Conservation (phyloP, 2,888 invertebrate genomes). For the Antheraea yamamai region DNA sequence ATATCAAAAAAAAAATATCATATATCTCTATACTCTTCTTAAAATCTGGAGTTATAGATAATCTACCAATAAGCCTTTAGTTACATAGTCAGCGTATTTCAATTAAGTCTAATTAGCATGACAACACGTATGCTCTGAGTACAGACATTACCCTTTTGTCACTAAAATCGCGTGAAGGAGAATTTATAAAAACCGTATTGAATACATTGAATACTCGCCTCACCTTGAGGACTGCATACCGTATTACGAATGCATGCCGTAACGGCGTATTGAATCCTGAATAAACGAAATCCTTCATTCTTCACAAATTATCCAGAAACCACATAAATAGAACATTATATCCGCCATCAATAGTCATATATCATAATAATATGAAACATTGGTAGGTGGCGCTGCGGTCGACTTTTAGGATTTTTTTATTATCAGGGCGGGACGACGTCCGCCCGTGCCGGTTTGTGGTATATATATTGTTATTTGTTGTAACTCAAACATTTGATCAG, state of each 20-base stretch:
- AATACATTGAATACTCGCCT: background rate
- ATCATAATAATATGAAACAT: background rate
- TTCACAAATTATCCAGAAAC: background rate
- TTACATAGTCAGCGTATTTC: background rate
- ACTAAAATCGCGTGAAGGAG: constrained; percentile 1
- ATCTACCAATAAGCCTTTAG: background rate
- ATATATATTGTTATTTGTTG: too few species aligned
- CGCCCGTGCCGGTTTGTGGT: too few species aligned
- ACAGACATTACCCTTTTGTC: background rate
- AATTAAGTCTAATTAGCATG: background rate
- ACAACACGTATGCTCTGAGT: background rate
- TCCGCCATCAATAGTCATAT: background rate
- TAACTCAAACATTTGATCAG: too few species aligned
- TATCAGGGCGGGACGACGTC: too few species aligned
- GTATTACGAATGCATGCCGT: background rate
- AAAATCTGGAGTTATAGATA: background rate
- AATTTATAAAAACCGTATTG: background rate
- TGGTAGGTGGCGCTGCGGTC: too few species aligned
- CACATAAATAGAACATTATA: background rate
- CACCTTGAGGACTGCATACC: background rate
- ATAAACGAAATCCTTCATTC: background rate
- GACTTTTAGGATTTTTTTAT: too few species aligned
- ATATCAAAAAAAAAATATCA: too few species aligned
- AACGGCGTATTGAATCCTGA: background rate
- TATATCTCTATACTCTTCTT: background rate